Conservation (phyloP, 2,888 invertebrate genomes). For the Didymodactylos carnosus region DNA sequence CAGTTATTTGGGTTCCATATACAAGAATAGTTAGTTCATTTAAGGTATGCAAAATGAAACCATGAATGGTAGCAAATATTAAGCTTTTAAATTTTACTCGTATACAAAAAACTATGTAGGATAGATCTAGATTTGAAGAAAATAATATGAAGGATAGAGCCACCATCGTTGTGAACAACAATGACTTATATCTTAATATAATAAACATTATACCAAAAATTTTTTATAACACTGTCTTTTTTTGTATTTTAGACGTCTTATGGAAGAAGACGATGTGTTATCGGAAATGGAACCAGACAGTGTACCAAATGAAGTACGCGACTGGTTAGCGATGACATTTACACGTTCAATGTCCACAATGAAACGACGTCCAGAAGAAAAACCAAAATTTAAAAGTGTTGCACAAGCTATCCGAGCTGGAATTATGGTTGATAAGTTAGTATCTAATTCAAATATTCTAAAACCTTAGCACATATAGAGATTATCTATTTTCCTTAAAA, state of each 20-base stretch:
- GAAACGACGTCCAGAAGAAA: slow-evolving; percentile 39
- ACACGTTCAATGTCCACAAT: slow-evolving; percentile 44
- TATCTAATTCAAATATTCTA: not conserved
- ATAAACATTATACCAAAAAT: not conserved
- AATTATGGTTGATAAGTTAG: slow-evolving; percentile 63
- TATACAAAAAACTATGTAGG: slow-evolving; percentile 15
- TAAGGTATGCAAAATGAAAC: too few relatives aligned
- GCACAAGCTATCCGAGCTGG: slow-evolving; percentile 87
- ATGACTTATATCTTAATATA: not conserved
- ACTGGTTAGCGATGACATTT: slow-evolving; percentile 87
- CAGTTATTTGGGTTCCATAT: too few relatives aligned
- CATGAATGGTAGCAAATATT: too few relatives aligned
- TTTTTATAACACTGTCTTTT: not conserved
- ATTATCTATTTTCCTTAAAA: too few relatives aligned
- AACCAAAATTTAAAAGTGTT: slow-evolving; percentile 65
- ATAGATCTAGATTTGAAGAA: not conserved
- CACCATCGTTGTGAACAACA: not conserved
- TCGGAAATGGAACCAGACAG: slow-evolving; percentile 88
- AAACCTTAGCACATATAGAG: too few relatives aligned
- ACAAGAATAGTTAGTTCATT: too few relatives aligned
- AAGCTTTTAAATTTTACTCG: too few relatives aligned
- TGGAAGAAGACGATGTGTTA: slow-evolving; percentile 58
- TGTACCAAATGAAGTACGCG: slow-evolving; percentile 80
- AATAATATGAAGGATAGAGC: not conserved
- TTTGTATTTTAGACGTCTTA: slow-evolving; percentile 24